A percentile compares a stretch with the other conserved stretches of the same genome.
Conservation (phyloP, 2,797 vertebrate species). For the Epinephelus awoara region DNA sequence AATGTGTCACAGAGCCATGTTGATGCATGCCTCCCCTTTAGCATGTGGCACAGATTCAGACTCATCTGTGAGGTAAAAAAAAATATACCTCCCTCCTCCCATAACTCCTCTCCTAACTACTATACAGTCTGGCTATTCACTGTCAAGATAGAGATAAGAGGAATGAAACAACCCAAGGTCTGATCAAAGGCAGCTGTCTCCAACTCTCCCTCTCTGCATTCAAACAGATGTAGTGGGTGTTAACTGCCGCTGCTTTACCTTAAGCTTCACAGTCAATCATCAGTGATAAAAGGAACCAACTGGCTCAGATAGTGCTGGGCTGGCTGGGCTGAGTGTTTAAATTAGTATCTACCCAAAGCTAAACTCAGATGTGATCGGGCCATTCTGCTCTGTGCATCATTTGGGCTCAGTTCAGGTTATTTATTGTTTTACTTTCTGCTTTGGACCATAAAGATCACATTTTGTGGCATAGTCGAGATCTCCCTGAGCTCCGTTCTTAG, state of each 20-base stretch:
- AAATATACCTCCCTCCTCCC: too few species aligned
- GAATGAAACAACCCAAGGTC: conserved; percentile 51
- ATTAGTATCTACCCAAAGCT: background rate
- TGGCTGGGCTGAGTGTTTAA: background rate
- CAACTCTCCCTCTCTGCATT: conserved; percentile 20
- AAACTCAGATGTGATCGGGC: background rate
- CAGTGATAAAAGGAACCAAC: conserved; percentile 22
- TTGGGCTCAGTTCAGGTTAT: background rate
- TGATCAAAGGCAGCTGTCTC: conserved; percentile 62
- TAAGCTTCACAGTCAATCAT: background rate
- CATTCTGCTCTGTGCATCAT: background rate
- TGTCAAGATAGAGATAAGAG: conserved; percentile 34
- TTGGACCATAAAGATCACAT: background rate
- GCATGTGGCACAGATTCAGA: conserved; percentile 26
- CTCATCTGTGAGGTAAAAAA: conserved; percentile 29
- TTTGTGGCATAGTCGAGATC: background rate
- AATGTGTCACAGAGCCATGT: conserved; percentile 8
- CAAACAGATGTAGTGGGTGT: conserved; percentile 35
- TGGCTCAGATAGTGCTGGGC: background rate
- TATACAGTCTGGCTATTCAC: conserved; percentile 42
- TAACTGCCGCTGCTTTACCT: conserved; percentile 37
- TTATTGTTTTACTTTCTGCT: background rate
- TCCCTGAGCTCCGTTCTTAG: background rate
- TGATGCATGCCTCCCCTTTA: conserved; percentile 7
- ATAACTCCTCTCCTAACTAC: conserved; percentile 24